Conservation (phyloP, 2,888 invertebrate genomes). For the Diogma glabrata region DNA sequence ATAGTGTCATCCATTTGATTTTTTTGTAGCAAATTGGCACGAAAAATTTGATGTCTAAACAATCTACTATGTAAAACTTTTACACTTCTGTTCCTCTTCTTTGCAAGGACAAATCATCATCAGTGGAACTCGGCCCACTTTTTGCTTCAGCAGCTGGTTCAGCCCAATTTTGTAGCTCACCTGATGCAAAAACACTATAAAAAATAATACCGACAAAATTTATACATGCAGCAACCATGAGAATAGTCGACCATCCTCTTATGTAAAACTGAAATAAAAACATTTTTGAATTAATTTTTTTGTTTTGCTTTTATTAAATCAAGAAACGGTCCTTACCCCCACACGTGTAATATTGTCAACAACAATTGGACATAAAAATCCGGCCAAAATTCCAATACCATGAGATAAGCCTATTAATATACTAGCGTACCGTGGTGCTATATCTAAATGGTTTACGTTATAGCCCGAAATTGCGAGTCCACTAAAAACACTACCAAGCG, state of each 20-base stretch:
- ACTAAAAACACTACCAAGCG: constrained; percentile 94
- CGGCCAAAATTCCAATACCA: constrained; percentile 94
- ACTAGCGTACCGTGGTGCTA: constrained; percentile 92
- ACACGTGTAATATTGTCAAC: constrained; percentile 75
- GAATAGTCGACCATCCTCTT: constrained; percentile 74
- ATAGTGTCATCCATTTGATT: too few species aligned
- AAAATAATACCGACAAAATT: constrained; percentile 94
- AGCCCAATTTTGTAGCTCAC: constrained; percentile 97
- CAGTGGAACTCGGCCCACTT: constrained; percentile 47
- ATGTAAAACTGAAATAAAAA: constrained; percentile 29
- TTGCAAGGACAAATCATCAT: too few species aligned
- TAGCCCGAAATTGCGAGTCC: constrained; percentile 99
- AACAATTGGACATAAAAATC: constrained; percentile 89
- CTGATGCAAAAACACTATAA: constrained; percentile 95
- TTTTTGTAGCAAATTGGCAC: too few species aligned
- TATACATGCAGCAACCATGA: constrained; percentile 89
- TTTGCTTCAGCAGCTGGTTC: constrained; percentile 69
- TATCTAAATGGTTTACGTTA: constrained; percentile 98
- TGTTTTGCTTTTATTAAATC: too few species aligned
- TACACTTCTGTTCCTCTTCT: too few species aligned
- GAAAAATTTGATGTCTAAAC: too few species aligned
- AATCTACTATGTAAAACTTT: too few species aligned
- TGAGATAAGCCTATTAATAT: constrained; percentile 98
- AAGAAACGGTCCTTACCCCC: constrained; percentile 44
- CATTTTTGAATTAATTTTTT: too few species aligned